Base-by-base conservation (phyloP, 2,113 vertebrate genomes). In the Dascyllus trimaculatus region DNA sequence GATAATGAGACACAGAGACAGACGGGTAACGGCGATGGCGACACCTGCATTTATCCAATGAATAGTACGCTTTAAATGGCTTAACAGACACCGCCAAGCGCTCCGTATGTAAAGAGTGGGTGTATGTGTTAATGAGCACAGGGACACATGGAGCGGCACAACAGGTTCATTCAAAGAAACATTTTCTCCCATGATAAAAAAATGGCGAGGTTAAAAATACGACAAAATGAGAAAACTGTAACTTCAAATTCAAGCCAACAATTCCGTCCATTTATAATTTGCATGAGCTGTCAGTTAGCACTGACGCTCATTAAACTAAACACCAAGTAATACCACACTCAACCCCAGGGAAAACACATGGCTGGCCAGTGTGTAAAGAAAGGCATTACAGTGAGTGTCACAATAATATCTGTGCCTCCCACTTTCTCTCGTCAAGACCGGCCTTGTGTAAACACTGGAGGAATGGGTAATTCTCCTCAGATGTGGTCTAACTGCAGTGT, bases 361-460 rank as follows among this genome's bases (percentile, higher is more conserved):
- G 83, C 32, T 48, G 60, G 82, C 57, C 78, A 80, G 51, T 43
- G 76, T 79, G 81, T 54, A 63, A 62, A 75, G 72, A 85, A 77
- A 84, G 80, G 75, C 82, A 88, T 92, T 86, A 91, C 75, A 87
- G 79, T 74, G 80, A 84, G 85, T 89, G 91, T 93, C 90, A 92
- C 79, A 89, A 90, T 91, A 87, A 91, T 89, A 88, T 91, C 82
- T 85, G 84, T 82, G 78, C 85, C 82, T 88, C 88, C 75, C 73
- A 85, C 85, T 88, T 87, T 84, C 86, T 81, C 64, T 82, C 26
- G 11, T 85, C 88, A 88, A 79, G 71, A 82, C 81, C 88, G 88
- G 91, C 89, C 87, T 90, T 92, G 88, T 92, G 89, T 92, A 92
- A 94, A 93, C 93, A 95, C 90, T 80, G 87, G 81, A 88, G 76